phyloP scores from a whole-genome alignment of 2,888 invertebrate genomes.

The Eupsilia transversa region DNA sequence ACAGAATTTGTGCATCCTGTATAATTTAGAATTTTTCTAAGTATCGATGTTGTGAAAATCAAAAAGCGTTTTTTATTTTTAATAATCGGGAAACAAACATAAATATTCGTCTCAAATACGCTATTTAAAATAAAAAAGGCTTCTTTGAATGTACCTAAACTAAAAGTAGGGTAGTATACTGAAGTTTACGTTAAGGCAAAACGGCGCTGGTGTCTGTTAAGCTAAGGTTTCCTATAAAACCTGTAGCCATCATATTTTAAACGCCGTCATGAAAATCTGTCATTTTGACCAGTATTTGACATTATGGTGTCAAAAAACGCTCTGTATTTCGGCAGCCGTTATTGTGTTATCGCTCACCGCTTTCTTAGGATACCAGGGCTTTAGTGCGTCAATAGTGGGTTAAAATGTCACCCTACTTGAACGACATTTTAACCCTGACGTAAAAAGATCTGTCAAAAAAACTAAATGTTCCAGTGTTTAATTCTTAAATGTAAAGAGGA shows the following conservation, averaged over 20 bases:
- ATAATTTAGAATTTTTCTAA: conserved; percentile 10
- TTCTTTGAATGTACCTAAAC: conserved; percentile 19
- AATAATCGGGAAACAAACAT: conserved; percentile 2
- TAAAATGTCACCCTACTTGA: too few relatives aligned
- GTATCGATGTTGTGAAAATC: conserved; percentile 11
- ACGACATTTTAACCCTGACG: neutral
- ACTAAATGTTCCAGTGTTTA: neutral
- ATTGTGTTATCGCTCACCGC: neutral
- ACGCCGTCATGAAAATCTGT: too few relatives aligned
- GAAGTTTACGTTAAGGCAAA: conserved; percentile 11
- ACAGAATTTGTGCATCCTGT: neutral
- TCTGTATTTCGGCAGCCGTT: too few relatives aligned
- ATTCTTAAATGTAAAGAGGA: neutral
- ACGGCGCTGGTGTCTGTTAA: conserved; percentile 6
- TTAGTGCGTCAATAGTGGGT: neutral
- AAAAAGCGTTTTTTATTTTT: conserved; percentile 22
- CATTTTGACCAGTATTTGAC: too few relatives aligned
- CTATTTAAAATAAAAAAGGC: conserved; percentile 19
- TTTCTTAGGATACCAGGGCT: too few relatives aligned
- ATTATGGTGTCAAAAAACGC: too few relatives aligned
- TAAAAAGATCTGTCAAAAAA: neutral
- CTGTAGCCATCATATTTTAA: too few relatives aligned
- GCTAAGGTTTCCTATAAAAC: neutral
- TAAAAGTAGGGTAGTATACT: conserved; percentile 22
- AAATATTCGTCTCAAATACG: conserved; percentile 17